Evolutionary conservation across 2,888 invertebrate species (phyloP).

Genomic region (Mythimna vitellina): DNA sequence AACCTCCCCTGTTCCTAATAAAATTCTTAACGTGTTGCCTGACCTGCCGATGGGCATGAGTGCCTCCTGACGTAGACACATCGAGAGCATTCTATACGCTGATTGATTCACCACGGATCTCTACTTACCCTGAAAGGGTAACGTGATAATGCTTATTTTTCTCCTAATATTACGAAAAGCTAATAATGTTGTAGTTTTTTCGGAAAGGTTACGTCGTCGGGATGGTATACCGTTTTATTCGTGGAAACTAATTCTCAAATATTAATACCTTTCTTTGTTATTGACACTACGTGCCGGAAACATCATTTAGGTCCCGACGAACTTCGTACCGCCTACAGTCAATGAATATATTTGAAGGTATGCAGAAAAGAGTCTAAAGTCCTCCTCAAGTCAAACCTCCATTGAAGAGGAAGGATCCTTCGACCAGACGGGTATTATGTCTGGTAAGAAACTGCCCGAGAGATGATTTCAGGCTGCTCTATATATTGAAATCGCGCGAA

Average conservation of each 20-base stretch:
- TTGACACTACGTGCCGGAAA: neutral
- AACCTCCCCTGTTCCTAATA: conserved; percentile 51
- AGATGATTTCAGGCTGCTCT: no score
- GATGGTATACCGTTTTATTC: neutral
- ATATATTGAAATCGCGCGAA: no score
- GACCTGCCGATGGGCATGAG: conserved; percentile 57
- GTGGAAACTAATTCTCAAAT: neutral
- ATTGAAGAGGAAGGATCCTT: no score
- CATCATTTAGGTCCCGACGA: no score
- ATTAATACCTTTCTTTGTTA: neutral
- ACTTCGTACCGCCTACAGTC: no score
- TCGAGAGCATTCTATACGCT: conserved; percentile 54
- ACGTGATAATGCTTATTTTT: conserved; percentile 36
- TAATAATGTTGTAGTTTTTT: conserved; percentile 15
- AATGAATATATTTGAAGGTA: no score
- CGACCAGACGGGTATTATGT: no score
- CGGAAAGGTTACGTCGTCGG: neutral
- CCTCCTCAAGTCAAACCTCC: no score
- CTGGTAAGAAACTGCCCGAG: no score
- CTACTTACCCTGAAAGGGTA: conserved; percentile 47
- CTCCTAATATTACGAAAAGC: conserved; percentile 7
- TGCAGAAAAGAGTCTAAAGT: no score
- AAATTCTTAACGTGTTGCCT: conserved; percentile 56
- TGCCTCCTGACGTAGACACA: conserved; percentile 55
- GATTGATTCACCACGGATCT: conserved; percentile 55